phyloP scores from a whole-genome alignment of 2,888 invertebrate genomes.

The Yponomeuta malinellus region DNA sequence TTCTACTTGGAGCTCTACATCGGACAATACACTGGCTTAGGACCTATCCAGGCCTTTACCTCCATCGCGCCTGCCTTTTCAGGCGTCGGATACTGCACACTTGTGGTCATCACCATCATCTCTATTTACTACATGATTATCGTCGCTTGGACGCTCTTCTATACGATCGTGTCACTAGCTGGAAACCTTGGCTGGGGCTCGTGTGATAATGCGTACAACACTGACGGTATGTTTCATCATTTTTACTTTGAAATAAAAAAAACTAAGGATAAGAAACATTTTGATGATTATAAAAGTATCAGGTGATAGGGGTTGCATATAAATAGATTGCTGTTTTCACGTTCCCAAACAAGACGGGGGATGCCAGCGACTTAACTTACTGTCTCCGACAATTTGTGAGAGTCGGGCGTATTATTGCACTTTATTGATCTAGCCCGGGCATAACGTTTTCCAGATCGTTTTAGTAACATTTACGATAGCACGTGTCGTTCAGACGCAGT shows the following conservation, averaged over 20 bases:
- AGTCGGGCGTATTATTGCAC: no score
- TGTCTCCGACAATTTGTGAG: no score
- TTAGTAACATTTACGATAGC: no score
- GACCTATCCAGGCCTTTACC: constrained; percentile 79
- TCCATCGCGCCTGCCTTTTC: constrained; percentile 78
- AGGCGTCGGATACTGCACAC: constrained; percentile 80
- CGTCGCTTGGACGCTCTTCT: constrained; percentile 85
- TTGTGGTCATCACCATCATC: constrained; percentile 82
- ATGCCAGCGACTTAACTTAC: no score
- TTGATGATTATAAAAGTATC: no score
- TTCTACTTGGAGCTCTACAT: constrained; percentile 86
- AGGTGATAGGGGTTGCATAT: no score
- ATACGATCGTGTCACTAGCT: constrained; percentile 81
- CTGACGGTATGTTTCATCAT: constrained; percentile 64
- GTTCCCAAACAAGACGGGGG: no score
- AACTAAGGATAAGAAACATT: no score
- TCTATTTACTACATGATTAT: constrained; percentile 88
- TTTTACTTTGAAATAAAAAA: background rate
- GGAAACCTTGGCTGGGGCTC: constrained; percentile 80
- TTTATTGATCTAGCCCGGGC: no score
- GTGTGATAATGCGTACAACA: constrained; percentile 79
- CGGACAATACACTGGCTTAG: constrained; percentile 86
- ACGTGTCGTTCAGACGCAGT: no score
- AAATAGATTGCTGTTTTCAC: no score
- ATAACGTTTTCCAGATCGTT: no score